Conservation (phyloP, 2,113 vertebrate species). For the Triplophysa dalaica region DNA sequence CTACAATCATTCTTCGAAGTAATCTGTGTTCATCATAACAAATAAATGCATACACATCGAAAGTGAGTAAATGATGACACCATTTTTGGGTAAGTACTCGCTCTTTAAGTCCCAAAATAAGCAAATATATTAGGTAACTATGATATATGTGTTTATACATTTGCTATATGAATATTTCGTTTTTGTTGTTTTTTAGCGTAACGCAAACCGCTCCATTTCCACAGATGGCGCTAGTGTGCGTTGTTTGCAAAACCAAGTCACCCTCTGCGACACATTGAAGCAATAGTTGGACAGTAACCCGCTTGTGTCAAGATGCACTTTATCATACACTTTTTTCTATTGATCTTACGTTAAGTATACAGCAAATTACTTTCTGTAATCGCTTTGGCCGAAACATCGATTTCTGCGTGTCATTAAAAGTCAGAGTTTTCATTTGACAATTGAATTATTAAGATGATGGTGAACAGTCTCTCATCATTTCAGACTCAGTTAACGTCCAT, state of each 20-base stretch:
- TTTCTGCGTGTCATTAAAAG: neutral
- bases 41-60: no score
- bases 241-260: no score
- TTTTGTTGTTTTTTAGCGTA: no score
- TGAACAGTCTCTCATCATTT: constrained; percentile 70
- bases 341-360: neutral
- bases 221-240: constrained; percentile 29
- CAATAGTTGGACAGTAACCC: neutral
- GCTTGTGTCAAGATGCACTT: neutral
- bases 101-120: no score
- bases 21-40: no score
- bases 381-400: neutral
- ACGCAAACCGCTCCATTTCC: constrained; percentile 17
- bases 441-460: constrained; percentile 31
- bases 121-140: no score
- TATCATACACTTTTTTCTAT: neutral
- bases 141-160: no score
- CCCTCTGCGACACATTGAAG: neutral
- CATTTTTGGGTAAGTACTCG: no score
- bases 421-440: neutral
- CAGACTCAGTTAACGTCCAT: constrained; percentile 72
- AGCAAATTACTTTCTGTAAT: neutral
- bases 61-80: no score
- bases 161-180: no score
- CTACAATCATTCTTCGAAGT: no score